Evolutionary conservation across 2,888 invertebrate species (phyloP).

Genomic region (Willowsia nigromaculata): DNA sequence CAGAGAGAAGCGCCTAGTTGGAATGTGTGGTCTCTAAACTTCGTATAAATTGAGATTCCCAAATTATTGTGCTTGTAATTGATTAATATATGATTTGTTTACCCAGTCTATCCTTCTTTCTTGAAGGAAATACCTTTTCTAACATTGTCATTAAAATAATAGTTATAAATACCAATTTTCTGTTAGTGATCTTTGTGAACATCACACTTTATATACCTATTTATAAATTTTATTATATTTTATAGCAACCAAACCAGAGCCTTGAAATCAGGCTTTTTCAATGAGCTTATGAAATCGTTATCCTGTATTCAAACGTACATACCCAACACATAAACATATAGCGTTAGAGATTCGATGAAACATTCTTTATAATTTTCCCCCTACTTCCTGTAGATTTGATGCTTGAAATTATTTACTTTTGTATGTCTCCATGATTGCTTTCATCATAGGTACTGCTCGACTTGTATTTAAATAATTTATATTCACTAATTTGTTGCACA

Average conservation of each 20-base stretch:
- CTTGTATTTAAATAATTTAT: background rate
- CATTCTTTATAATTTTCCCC: background rate
- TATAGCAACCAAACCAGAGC: background rate
- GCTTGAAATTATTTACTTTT: background rate
- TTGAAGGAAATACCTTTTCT: no score
- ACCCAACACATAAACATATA: background rate
- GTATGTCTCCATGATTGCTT: background rate
- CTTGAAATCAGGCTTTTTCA: background rate
- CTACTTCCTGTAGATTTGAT: background rate
- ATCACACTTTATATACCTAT: background rate
- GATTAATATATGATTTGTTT: no score
- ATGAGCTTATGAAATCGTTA: conserved; percentile 33
- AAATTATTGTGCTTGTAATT: no score
- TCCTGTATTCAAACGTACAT: background rate
- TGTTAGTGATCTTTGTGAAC: no score
- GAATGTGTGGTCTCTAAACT: background rate
- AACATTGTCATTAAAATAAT: no score
- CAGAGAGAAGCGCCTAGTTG: background rate
- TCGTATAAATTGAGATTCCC: background rate
- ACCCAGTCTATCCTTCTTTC: no score
- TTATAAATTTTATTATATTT: background rate
- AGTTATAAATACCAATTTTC: no score
- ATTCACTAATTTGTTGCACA: no score
- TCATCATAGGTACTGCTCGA: background rate
- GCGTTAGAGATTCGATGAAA: background rate